Evolutionary conservation across 2,888 invertebrate genomes (phyloP), one percentile per base, ranked within the genome.

Genomic region (Epirrita christyi): DNA sequence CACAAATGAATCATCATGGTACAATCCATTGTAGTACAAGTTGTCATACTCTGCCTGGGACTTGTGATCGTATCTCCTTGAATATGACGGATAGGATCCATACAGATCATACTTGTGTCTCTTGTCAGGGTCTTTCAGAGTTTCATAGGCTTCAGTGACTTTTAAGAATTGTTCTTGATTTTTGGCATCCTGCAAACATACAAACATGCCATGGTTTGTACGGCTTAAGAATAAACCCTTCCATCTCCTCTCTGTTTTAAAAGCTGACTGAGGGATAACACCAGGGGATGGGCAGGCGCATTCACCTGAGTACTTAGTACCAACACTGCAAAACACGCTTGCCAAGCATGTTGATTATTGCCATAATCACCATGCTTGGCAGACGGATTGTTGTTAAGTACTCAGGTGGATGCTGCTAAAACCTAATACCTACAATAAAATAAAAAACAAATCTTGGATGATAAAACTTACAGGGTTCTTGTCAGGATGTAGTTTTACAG

Each of bases 1-100:
- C 59, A 98, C 96, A 83, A 95, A 94, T 15, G 94, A 94, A 86
- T 97, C 97, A 78, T 97, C 95, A 78, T 97, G 96, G 83, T 97
- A 98, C 61, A 98, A 94, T 55, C 97, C 97, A 93, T 97, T 94
- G 76, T 97, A 97, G 81, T 95, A 97, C 62, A 94, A 93, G 93
- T 97, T 96, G 68, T 97, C 95, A 85, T 96, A 97, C 53, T 94
- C 93, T 0, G 85, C 64, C 54, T 94, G 94, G 10, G 93, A 93
- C 40, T 86, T 88, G 66, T 93, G 92, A 59, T 94, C 93, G 65
- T 95, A 91, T 32, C 94, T 95, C 64, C 79, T 78, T 0, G 86
- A 81, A 53, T 87, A 89, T 6, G 87, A 70, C 13, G 73, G 70
- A 29, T 94, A 94, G 74, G 96, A 96, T 2, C 97, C 97, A 75